Base-by-base conservation (phyloP, 2,888 invertebrate genomes). In the Melanargia galathea region DNA sequence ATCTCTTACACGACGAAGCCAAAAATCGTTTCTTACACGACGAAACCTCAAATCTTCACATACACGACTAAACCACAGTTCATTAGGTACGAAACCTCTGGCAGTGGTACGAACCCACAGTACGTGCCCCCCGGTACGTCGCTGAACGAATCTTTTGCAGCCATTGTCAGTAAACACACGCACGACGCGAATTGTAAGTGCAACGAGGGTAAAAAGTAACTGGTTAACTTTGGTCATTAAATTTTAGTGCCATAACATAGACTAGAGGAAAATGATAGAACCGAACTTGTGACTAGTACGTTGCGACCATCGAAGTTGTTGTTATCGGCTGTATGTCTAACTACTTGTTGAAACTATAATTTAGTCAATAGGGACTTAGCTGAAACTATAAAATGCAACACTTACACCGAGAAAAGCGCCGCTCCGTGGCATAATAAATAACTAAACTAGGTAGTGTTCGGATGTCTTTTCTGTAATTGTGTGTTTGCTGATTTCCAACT, bases 151-250 rank as follows among this genome's bases (percentile, higher is more conserved):
- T 78, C 80, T 0, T 88, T 90, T 43, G 71, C 83, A 0, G 85
- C 84, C 8, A 61, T 86, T 0, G 78, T 86, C 0, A 83, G 84
- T 0, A 74, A 76, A 20, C 90, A 91, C 58, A 75, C 75, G 1
- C 91, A 90, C 60, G 80, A 80, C 7, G 79, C 81, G 0, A 75
- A 82, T 7, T 92, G 92, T 79, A 88, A 92, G 60, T 92, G 92
- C 61, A 70, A 83, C 8, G 85, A 89, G 49, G 84, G 82, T 26
- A 87, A 87, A 60, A 86, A 89, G 70, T 76, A 71, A 72, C 64
- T 60, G 56, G 16, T 16, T 33, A 24, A 20, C 24, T 30, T 55
- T 55, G 54, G 40, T 43, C 40, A 24, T 49, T 26, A 40, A 48
- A 1, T 54, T 46, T 51, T 58, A 52, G 87, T 87, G 87, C 87